Evolutionary conservation across 35 echinoderm and acorn worm genomes (phyloP), one percentile per base, ranked within the genome.

Genomic region (Holothuria glaberrima): DNA sequence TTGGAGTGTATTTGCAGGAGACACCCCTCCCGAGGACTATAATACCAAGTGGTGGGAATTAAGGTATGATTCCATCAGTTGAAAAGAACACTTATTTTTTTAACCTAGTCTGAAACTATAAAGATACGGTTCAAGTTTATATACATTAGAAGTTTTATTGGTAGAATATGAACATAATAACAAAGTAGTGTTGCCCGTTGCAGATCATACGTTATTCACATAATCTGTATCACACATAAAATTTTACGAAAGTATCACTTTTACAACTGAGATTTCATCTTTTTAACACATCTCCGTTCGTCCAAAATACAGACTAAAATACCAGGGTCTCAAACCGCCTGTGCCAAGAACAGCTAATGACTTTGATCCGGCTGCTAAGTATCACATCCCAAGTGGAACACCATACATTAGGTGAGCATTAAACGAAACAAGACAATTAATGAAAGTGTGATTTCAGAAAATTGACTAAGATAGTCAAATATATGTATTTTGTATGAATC

Each of bases 291-390:
- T 65, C 62, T 24, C 17, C 28, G 62, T 24, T 65, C 62, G 10
- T 65, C 28, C 6, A 65, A 21, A 21, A 9, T 75, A 58, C 38
- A 82, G 79, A 68, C 90, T 63, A 12, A 90, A 89, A 62, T 98
- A 92, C 73, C 95, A 98, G 68, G 95, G 95, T 35, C 58, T 98
- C 4, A 77, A 77, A 85, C 87, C 95, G 16, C 92, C 95, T 62
- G 91, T 91, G 18, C 3, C 21, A 34, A 83, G 95, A 6, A 70
- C 54, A 21, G 86, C 94, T 27, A 71, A 45, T 0, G 87, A 98
- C 44, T 98, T 98, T 80, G 95, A 98, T 59, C 95, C 95, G 4
- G 95, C 92, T 24, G 95, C 95, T 0, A 98, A 98, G 48, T 98
- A 98, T 36, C 95, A 98, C 67, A 98, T 94, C 58, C 92, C 92